A percentile compares a stretch with the other conserved stretches of the same genome.
phyloP scores from a whole-genome alignment of 2,797 vertebrate species.

The Peromyscus aztecus region DNA sequence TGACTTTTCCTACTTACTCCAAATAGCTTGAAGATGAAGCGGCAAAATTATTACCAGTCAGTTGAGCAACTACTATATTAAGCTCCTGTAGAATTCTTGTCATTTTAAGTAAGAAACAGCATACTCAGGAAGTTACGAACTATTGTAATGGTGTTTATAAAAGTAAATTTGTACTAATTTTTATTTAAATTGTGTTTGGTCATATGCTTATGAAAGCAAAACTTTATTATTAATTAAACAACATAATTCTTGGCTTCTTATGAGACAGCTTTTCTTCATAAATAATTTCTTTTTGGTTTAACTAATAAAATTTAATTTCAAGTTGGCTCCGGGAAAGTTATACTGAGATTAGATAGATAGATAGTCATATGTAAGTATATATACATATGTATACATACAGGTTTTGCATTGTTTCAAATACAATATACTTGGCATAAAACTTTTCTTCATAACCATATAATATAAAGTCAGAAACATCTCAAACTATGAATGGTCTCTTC shows the following conservation, averaged over 20 bases:
- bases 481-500: background rate
- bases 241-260: constrained; percentile 6
- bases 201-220: constrained; percentile 69
- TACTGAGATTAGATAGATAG: background rate
- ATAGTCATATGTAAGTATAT: background rate
- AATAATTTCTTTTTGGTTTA: constrained; percentile 17
- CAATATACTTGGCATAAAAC: background rate
- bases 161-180: background rate
- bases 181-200: constrained; percentile 53
- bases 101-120: constrained; percentile 73
- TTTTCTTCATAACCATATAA: constrained; percentile 3
- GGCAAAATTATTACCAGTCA: constrained; percentile 91
- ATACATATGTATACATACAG: background rate
- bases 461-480: constrained; percentile 49
- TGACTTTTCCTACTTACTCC: constrained; percentile 88
- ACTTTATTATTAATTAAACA: constrained; percentile 25
- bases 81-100: constrained; percentile 67
- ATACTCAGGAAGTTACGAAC: constrained; percentile 70
- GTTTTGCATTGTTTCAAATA: background rate
- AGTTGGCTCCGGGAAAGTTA: background rate
- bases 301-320: constrained; percentile 47
- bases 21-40: constrained; percentile 90
- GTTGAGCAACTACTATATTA: constrained; percentile 82
- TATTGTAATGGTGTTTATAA: background rate
- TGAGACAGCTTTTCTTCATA: constrained; percentile 15